Base-by-base conservation (phyloP, 2,797 vertebrate genomes). In the Tauraco hartlaubi region DNA sequence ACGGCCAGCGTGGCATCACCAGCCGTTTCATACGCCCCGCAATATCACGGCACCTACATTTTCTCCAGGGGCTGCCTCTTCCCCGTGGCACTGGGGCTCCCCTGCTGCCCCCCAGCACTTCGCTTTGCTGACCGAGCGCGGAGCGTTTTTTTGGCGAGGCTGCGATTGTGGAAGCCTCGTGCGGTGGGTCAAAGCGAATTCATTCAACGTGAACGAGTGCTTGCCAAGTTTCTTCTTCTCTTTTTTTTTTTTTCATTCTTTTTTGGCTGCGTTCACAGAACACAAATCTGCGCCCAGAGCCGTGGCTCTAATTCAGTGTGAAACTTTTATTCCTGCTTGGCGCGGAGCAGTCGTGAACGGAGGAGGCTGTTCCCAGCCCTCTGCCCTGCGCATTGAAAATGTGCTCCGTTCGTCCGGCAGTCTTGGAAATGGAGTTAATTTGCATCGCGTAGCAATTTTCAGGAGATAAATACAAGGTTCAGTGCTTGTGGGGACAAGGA, bases 261-360 rank as follows among this genome's bases (percentile, higher is more conserved):
- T 79, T 92, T 59, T 89, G 80, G 67, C 84, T 87, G 75, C 62
- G 73, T 85, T 93, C 78, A 85, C 83, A 89, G 77, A 77, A 66
- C 90, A 81, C 92, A 92, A 46, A 92, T 87, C 75, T 69, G 86
- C 56, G 74, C 15, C 23, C 94, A 74, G 77, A 93, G 56, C 81
- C 0, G 2, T 39, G 94, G 89, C 96, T 94, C 96, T 93, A 94
- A 95, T 94, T 94, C 9, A 0, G 71, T 74, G 43, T 2, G 1
- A 85, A 95, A 95, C 94, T 95, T 93, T 87, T 82, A 67, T 95
- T 95, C 92, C 71, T 18, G 0, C 69, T 93, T 93, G 95, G 95
- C n/a, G 1, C 67, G 19, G 74, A 49, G 73, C 48, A 5, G 76
- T 44, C 49, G 64, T 0, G 1, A 96, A 63, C 12, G 72, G 75